Percentiles rank a stretch among this genome's conserved stretches.
Evolutionary conservation across 1,140 invertebrate species (phyloP).

Genomic region (Zaprionus ghesquierei): DNA sequence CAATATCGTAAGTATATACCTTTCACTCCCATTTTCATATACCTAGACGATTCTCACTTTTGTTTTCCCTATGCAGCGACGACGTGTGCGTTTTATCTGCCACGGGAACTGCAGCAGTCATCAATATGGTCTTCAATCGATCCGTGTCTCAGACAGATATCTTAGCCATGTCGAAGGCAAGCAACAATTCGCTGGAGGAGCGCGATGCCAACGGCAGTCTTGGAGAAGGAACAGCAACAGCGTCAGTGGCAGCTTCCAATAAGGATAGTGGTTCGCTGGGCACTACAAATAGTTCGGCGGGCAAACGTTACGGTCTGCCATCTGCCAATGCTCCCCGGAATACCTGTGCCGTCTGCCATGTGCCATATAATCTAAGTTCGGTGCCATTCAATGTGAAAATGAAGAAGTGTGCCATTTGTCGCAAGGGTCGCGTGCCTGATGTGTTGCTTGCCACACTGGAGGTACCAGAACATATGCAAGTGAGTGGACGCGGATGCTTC

Average conservation of each 20-base stretch:
- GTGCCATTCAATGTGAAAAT: slow-evolving; percentile 87
- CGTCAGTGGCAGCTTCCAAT: not conserved
- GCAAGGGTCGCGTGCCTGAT: slow-evolving; percentile 93
- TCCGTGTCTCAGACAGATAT: slow-evolving; percentile 77
- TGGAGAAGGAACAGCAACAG: slow-evolving; percentile 22
- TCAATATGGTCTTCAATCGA: slow-evolving; percentile 85
- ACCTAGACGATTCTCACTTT: not conserved
- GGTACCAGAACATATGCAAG: slow-evolving; percentile 88
- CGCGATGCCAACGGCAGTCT: slow-evolving; percentile 58
- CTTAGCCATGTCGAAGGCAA: slow-evolving; percentile 59
- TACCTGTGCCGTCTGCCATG: slow-evolving; percentile 87
- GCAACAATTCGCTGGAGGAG: slow-evolving; percentile 67
- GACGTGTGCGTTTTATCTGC: slow-evolving; percentile 97
- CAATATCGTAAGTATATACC: slow-evolving; percentile 88
- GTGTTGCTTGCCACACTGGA: slow-evolving; percentile 95
- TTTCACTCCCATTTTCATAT: not conserved
- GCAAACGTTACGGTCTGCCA: slow-evolving; percentile 59
- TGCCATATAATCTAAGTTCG: slow-evolving; percentile 89
- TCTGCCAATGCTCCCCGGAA: slow-evolving; percentile 52
- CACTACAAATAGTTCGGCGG: slow-evolving; percentile 43
- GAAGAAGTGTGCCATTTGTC: slow-evolving; percentile 87
- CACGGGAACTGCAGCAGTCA: slow-evolving; percentile 95
- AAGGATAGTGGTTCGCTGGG: slow-evolving; percentile 60
- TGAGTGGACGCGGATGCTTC: slow-evolving; percentile 89
- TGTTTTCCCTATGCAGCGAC: slow-evolving; percentile 85